Base-by-base conservation (phyloP, 2,888 invertebrate genomes). In the Sarcophaga subvicina region DNA sequence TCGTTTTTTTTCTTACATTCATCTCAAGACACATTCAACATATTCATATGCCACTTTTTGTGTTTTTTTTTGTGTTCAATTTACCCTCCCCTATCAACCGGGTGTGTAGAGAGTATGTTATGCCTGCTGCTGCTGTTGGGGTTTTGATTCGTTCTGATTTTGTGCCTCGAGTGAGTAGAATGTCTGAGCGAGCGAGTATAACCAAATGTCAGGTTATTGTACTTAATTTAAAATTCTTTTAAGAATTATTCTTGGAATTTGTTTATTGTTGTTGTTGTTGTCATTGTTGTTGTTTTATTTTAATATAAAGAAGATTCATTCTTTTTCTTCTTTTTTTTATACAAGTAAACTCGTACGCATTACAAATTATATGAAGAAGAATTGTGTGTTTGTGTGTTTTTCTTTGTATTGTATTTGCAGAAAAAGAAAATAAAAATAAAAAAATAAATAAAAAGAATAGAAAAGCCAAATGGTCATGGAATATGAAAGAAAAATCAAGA, bases 201-300 rank as follows among this genome's bases (percentile, higher is more conserved):
- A 60, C 4, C 37, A 45, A 11, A 59, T 60, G 25, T 63, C 82
- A 86, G 86, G 86, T 86, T 86, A 82, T 82, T 86, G 86, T 82
- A 78, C 86, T 86, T 76, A 71, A 86, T 86, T 79, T 86, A 62
- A 82, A 86, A 82, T 86, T 82, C 75, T 86, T 79, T 82, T 60
- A 80, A 70, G 66, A 75, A 75, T 22, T 70, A 71, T 84, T 84
- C 80, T 80, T 80, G 73, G 79, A 79, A 83, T 79, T 60, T 75
- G 69, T 25, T 37, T 77, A 82, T 77, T 82, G 14, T 82, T 77
- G 64, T 83, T 72, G 14, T 37, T 37, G 10, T 37, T 10, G 8
- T 37, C 6, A 11, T 69, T 63, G 3, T 76, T 75, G 54, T 69
- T 54, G 20, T 67, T 69, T 37, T 37, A 37, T 37, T 37, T 37